Evolutionary conservation across 2,888 invertebrate genomes (phyloP).

Genomic region (Acleris emargana): DNA sequence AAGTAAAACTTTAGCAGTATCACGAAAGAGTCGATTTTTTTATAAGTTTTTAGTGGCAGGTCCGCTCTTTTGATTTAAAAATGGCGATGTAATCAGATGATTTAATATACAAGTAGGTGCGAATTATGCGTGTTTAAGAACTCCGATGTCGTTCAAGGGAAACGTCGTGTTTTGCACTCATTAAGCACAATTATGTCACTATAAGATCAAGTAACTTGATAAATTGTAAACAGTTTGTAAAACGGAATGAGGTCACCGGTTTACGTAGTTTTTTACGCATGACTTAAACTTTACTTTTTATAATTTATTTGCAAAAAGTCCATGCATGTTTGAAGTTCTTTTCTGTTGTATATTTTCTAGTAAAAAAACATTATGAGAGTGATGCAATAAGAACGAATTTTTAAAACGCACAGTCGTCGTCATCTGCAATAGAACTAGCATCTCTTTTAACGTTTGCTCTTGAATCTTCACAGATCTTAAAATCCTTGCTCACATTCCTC

Average conservation of each 20-base stretch:
- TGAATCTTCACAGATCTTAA: background rate
- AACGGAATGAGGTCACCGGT: constrained; percentile 25
- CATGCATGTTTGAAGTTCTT: too few species aligned
- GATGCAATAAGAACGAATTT: too few species aligned
- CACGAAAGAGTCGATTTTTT: too few species aligned
- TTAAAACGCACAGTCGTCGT: too few species aligned
- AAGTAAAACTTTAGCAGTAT: too few species aligned
- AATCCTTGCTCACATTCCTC: constrained; percentile 5
- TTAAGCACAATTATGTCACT: constrained; percentile 46
- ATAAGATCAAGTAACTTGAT: constrained; percentile 42
- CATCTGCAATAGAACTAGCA: too few species aligned
- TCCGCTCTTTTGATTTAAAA: too few species aligned
- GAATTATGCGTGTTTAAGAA: constrained; percentile 44
- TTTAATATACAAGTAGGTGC: constrained; percentile 58
- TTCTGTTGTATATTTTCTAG: too few species aligned
- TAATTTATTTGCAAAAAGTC: too few species aligned
- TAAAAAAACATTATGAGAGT: too few species aligned
- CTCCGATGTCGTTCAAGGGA: constrained; percentile 47
- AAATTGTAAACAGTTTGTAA: constrained; percentile 40
- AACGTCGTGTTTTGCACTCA: constrained; percentile 40
- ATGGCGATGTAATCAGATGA: constrained; percentile 5
- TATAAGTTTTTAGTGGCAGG: too few species aligned
- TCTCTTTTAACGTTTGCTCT: background rate
- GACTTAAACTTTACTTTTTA: background rate
- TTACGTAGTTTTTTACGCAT: constrained; percentile 1